Evolutionary conservation across 2,797 vertebrate species (phyloP), one percentile per base, ranked within the genome.

Genomic region (Monodelphis domestica): DNA sequence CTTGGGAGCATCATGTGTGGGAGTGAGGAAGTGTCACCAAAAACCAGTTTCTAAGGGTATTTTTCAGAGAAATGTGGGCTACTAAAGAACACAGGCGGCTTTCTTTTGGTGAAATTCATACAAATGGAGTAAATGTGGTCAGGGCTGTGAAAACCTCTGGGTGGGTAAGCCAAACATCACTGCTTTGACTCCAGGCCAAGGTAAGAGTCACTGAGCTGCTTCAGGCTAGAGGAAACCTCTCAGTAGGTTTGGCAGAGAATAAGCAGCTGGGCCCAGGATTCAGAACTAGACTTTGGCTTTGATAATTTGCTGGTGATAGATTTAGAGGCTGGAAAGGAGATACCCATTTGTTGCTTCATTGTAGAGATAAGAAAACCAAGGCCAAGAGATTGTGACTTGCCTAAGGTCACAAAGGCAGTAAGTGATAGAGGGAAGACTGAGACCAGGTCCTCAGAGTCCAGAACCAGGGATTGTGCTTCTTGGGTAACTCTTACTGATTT

Each of bases 41-140:
- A 84, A 45, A 84, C 17, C 91, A 87, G 15, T 78, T 89, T 94
- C 54, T 87, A 87, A 30, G 12, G 89, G 93, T 6, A 7, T 17
- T 90, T 24, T 29, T 91, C 29, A 88, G 53, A 91, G 91, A 90
- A 89, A 59, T 38, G 95, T 45, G 92, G 93, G 56, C 14, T 52
- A 56, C 24, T 54, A 90, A 54, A 53, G 88, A 91, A 54, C 26
- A 89, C n/a, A 94, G 88, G 11, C 38, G 5, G 89, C 4, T 84
- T 45, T 91, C 28, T 21, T 51, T 53, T 38, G 70, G 84, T 56
- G 90, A 33, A 53, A 4, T 9, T n/a, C 45, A 12, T n/a, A 29
- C 52, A 28, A 70, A 11, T 50, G 52, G 53, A 92, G 57, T 54
- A 91, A 38, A 89, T 7, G 15, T 56, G 53, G 7, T 15, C 3